A percentile compares a stretch with the other conserved stretches of the same genome.
These are phyloP conservation scores for Gorsachius magnificus DNA, from an alignment of 2,797 vertebrate genomes.

Conservation along the genomic window DNA sequence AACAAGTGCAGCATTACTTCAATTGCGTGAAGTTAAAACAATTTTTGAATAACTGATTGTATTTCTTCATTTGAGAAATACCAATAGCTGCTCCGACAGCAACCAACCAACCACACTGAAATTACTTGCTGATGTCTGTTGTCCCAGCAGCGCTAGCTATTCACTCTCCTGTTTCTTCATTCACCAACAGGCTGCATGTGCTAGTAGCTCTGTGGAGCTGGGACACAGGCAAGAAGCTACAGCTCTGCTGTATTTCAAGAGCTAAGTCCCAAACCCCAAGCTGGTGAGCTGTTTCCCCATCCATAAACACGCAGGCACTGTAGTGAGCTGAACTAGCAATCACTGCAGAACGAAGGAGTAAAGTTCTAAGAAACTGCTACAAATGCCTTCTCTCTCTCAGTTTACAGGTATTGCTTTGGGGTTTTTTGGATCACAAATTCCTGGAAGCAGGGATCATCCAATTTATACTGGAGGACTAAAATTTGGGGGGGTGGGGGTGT, in stretches of 20 bases:
- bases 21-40: background rate
- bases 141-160: background rate
- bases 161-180: background rate
- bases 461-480: background rate
- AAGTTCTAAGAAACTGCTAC: background rate
- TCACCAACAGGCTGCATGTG: background rate
- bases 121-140: background rate
- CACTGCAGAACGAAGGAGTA: background rate
- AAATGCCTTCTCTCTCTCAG: background rate
- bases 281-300: background rate
- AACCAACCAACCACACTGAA: background rate
- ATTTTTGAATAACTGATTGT: background rate
- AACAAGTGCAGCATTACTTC: background rate
- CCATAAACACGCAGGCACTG: background rate
- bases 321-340: background rate
- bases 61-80: background rate
- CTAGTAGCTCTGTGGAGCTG: background rate
- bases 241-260: background rate
- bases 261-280: background rate
- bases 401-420: background rate
- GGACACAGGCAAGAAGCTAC: background rate
- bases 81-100: background rate
- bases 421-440: background rate
- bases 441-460: background rate
- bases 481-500: fast-evolving